Evolutionary conservation across 2,888 invertebrate genomes (phyloP).

Genomic region (Brachyopa scutellaris): DNA sequence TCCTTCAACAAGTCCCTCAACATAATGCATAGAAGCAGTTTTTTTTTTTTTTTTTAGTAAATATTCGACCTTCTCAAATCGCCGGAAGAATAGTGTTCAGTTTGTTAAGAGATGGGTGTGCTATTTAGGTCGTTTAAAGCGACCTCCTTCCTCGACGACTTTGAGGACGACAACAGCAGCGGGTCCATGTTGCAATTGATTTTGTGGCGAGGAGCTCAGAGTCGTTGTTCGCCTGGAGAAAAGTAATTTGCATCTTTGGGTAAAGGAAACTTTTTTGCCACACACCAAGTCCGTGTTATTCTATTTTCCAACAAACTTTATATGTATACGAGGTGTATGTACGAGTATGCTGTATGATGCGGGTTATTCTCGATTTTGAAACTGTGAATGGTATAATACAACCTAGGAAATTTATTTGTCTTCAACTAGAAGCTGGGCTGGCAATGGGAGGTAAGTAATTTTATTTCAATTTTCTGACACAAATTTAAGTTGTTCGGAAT

Average conservation of each 20-base stretch:
- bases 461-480: conserved; percentile 60
- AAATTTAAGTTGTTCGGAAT: conserved; percentile 29
- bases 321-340: too few species aligned
- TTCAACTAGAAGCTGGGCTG: not conserved
- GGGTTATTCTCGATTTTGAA: conserved; percentile 61
- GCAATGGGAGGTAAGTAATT: conserved; percentile 16
- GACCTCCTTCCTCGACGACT: conserved; percentile 12
- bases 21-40: too few species aligned
- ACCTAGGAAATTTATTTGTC: conserved; percentile 57
- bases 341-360: too few species aligned
- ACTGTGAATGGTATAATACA: conserved; percentile 58
- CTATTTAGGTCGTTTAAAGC: conserved; percentile 59
- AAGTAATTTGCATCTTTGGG: conserved; percentile 70
- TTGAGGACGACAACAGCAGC: conserved; percentile 12
- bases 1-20: too few species aligned
- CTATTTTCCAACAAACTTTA: conserved; percentile 37
- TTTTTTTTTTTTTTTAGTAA: not conserved
- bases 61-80: conserved; percentile 38
- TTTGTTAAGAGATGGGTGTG: conserved; percentile 37
- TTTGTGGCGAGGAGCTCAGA: conserved; percentile 50
- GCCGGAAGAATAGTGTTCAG: conserved; percentile 51
- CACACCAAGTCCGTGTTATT: conserved; percentile 52
- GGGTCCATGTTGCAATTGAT: conserved; percentile 60
- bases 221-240: conserved; percentile 52
- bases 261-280: conserved; percentile 46